Base-by-base conservation (phyloP, 2,113 vertebrate genomes). In the Holacanthus passer region DNA sequence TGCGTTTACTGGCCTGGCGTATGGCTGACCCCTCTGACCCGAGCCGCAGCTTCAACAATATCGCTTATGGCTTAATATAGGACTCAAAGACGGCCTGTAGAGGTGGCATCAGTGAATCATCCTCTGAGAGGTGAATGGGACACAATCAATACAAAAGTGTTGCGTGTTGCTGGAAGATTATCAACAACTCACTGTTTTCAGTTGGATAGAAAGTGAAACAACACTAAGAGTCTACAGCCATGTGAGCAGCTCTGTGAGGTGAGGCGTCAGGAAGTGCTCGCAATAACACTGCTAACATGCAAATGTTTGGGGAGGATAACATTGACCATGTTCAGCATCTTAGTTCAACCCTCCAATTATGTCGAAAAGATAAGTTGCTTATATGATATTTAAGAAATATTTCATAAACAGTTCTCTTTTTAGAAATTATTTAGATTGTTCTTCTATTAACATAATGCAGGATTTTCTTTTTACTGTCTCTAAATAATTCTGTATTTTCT, bases 11-110 rank as follows among this genome's bases (percentile, higher is more conserved):
- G 79, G 71, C 67, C 83, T 53, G 7, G 41, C 84, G 66, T 65
- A 64, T 29, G 73, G 73, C 71, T n/a, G 91, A 94, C 91, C 94
- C 90, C 29, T 71, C 2, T 81, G 83, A 87, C 84, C 82, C 32
- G n/a, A 55, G 31, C 66, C 17, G 79, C 73, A 60, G 70, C 45
- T 73, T 64, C 55, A 76, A 91, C 85, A 88, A 89, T 82, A 81
- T 83, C 31, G 35, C 79, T 63, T 84, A 82, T 83, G 72, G 79
- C 64, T 86, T 84, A 58, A 87, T 82, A 79, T 73, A 56, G 68
- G 64, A 89, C 71, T 82, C 75, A 60, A 74, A 77, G 71, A 81
- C 60, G 3, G 32, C 56, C 68, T 8, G 70, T 35, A 65, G 79
- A 77, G 68, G 79, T 52, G 75, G 45, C 45, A 53, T 59, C 62